Conservation (phyloP, 2,888 invertebrate species). For the Eledone cirrhosa region DNA sequence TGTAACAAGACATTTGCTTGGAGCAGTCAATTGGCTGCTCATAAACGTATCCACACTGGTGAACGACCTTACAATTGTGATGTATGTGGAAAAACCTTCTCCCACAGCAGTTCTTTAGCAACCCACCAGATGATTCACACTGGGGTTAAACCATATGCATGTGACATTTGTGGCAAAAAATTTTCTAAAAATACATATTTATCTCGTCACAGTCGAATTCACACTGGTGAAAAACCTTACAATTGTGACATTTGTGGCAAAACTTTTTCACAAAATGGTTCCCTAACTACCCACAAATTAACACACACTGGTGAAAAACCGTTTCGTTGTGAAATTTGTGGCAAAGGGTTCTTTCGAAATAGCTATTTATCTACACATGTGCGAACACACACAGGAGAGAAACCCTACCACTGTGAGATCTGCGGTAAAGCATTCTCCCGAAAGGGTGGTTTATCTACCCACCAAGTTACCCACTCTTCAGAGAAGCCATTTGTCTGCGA, state of each 20-base stretch:
- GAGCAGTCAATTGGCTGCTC: not conserved
- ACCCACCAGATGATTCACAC: too few relatives aligned
- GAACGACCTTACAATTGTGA: not conserved
- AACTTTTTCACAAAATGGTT: too few relatives aligned
- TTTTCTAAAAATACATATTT: too few relatives aligned
- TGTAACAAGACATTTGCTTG: not conserved
- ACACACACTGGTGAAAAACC: too few relatives aligned
- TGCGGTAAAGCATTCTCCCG: conserved; percentile 9
- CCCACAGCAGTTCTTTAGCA: too few relatives aligned
- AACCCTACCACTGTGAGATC: not conserved
- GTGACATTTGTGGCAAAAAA: too few relatives aligned
- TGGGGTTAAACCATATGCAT: too few relatives aligned
- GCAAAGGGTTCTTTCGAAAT: not conserved
- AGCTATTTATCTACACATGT: not conserved
- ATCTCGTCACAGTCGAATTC: too few relatives aligned
- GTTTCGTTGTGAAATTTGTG: conserved; percentile 14
- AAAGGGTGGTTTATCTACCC: not conserved
- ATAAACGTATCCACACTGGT: not conserved
- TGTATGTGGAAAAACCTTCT: too few relatives aligned
- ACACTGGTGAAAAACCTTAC: too few relatives aligned
- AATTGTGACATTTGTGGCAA: too few relatives aligned
- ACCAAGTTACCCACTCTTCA: not conserved
- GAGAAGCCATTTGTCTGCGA: conserved; percentile 3
- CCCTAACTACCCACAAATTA: too few relatives aligned
- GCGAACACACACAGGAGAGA: conserved; percentile 19